phyloP scores from a whole-genome alignment of 2,113 vertebrate genomes.

The Zosterops pallidus region DNA sequence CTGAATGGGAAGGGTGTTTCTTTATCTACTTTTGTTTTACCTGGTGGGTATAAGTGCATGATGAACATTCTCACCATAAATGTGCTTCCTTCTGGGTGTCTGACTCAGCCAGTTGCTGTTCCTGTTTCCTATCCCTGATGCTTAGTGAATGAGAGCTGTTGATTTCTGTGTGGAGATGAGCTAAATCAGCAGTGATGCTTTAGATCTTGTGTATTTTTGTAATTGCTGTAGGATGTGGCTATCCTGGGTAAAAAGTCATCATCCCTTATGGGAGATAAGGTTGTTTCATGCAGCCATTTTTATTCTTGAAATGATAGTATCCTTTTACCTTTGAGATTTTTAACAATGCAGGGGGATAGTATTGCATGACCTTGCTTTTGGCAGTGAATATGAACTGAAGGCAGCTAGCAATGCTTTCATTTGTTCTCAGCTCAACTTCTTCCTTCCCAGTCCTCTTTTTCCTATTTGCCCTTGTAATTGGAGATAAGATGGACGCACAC shows the following conservation, averaged over 20 bases:
- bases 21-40: not conserved
- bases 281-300: not conserved
- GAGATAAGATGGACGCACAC: not conserved
- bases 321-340: not conserved
- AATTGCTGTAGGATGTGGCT: not conserved
- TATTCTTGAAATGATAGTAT: not conserved
- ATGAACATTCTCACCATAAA: not conserved
- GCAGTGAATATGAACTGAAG: not conserved
- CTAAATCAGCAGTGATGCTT: not conserved
- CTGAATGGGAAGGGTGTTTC: not conserved
- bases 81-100: not conserved
- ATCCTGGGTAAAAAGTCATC: not conserved
- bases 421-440: not conserved
- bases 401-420: not conserved
- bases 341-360: not conserved
- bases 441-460: not conserved
- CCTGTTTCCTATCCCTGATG: not conserved
- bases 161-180: not conserved
- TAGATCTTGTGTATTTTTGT: not conserved
- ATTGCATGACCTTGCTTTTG: not conserved
- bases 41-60: not conserved
- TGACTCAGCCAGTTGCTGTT: not conserved
- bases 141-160: not conserved
- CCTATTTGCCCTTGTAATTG: conserved; percentile 21
- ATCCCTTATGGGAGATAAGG: not conserved